Evolutionary conservation across 2,113 vertebrate species (phyloP), one percentile per base, ranked within the genome.

Genomic region (Lasiurus cinereus): DNA sequence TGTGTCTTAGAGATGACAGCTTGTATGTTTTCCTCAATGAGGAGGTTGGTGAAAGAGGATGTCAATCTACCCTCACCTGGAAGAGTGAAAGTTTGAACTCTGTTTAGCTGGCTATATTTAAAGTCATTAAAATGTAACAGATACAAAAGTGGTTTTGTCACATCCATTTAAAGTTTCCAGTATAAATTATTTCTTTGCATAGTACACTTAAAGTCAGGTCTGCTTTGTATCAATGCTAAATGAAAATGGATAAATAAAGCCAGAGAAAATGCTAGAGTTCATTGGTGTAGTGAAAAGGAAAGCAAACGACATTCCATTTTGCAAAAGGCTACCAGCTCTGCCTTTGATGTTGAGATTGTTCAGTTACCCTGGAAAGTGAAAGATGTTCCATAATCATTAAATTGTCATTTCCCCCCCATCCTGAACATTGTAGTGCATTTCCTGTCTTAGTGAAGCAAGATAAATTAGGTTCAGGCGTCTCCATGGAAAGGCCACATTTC

Each of bases 101-200:
- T 98, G 98, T 98, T 98, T 98, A 98, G 98, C 98, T 99, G 98
- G 97, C 98, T 99, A 98, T 98, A 98, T 98, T 99, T 98, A 98
- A 98, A 98, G 97, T 95, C 97, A 98, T 98, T 99, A 98, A 98
- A 99, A 98, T 98, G 97, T 98, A 98, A 98, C 98, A 98, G 98
- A 98, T 98, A 98, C 98, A 98, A 98, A 99, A 98, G 98, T 86
- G 98, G 97, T 98, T 98, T 97, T 98, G 97, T 98, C 98, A 97
- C 98, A 98, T 98, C 98, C 98, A 98, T 99, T 98, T 98, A 98
- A 98, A 98, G 98, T 98, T 98, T 98, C 98, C 98, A 98, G 97
- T 94, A 98, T 98, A 98, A 96, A 98, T 98, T 98, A 98, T 98
- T 98, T 97, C 98, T 97, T 98, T 98, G 98, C 98, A 98, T 98